Base-by-base conservation (phyloP, 2,113 vertebrate genomes). In the Platysteira castanea region DNA sequence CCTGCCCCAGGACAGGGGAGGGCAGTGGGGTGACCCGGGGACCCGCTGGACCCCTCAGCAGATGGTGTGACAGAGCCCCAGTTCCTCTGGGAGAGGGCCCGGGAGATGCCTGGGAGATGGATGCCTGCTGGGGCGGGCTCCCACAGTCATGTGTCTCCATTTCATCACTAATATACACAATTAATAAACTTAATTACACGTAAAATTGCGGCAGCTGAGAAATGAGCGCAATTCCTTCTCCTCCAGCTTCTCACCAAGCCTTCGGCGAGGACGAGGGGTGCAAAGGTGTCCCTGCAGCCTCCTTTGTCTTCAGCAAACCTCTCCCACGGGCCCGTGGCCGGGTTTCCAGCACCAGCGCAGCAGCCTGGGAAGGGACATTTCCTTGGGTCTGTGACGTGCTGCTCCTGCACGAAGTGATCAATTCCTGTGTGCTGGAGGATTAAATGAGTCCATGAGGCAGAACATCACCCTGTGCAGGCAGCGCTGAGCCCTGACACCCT, bases 151-250 rank as follows among this genome's bases (percentile, higher is more conserved):
- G 96, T 46, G 91, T 97, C 97, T 97, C 95, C 96, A 97, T 97
- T 97, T 89, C 92, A 87, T 88, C 97, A 84, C 95, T 95, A 93
- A 96, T 97, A 93, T 26, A 91, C 81, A 68, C 94, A 91, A 98
- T 98, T 97, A 98, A 98, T 97, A 97, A 96, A 95, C 97, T 96
- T 98, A 98, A 98, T 98, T 97, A 82, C 96, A 96, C 27, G 54
- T 97, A 97, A 98, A 98, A 98, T 97, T 92, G 79, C 73, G 0
- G 94, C 92, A 67, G 76, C 54, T 97, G 97, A 97, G 89, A 96
- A 96, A 97, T 92, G 96, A 84, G 73, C 0, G 1, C 23, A 15
- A 53, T 57, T 80, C 92, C 89, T 89, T 73, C 80, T 76, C 47
- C 21, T 70, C 44, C 73, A 37, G 64, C 71, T 80, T 13, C 3